Evolutionary conservation across 2,888 invertebrate genomes (phyloP), one percentile per base, ranked within the genome.

Genomic region (Agonum fuliginosum): DNA sequence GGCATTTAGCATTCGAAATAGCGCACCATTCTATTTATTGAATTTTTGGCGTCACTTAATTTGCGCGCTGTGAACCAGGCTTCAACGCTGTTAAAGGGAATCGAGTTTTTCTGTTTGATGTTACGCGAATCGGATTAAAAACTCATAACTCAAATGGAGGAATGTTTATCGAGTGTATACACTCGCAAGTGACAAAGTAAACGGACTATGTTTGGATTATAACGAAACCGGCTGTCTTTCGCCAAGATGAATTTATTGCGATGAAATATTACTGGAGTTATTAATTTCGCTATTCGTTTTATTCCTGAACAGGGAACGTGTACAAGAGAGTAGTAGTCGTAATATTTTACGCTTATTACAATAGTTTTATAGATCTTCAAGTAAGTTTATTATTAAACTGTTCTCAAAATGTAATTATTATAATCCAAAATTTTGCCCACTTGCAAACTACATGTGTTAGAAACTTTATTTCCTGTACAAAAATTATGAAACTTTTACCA

Each of bases 61-160:
- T 48, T 48, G 17, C 8, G 8, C 54, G 54, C 54, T 22, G 54
- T 46, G 46, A 46, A 46, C 17, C 17, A 17, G 46, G 46, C 46
- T 46, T 46, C 24, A 54, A 54, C 54, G 10, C 24, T 24, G 14
- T 62, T 30, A 62, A 30, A 62, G 30, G 30, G 27, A 62, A 62
- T 30, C 27, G 14, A 30, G 30, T 62, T 62, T 54, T 30, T 30
- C 58, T 30, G 58, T 62, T 62, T 62, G 58, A 34, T 62, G 58
- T 62, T 62, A 8, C 46, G 46, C 3, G 46, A 46, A 54, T 12
- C 30, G 58, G 58, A 30, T 17, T 62, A 62, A 62, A 62, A 62
- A 30, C 30, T 62, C 58, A 62, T 62, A 62, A 62, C 10, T 62
- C 58, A 62, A 46, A 46, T 62, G 54, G 46, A 46, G 54, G 46